Conservation (phyloP, 2,888 invertebrate species). For the Pachliopta kotzebuea region DNA sequence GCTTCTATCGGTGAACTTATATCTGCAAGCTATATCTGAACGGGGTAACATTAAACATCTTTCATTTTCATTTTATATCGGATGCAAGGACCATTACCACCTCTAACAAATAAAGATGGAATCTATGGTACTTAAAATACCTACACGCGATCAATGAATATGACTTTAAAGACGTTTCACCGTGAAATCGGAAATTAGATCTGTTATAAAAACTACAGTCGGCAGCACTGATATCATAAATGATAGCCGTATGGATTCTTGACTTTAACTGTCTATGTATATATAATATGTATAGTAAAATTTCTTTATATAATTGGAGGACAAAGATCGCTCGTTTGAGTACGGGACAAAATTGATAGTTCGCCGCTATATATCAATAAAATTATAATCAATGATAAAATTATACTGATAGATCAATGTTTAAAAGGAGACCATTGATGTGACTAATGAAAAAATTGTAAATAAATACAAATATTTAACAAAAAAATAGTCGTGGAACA, state of each 20-base stretch:
- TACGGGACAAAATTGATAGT: too few species aligned
- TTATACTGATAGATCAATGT: too few species aligned
- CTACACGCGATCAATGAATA: constrained; percentile 21
- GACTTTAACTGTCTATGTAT: constrained; percentile 2
- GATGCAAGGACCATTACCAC: constrained; percentile 8
- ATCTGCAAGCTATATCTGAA: not conserved
- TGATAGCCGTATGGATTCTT: not conserved
- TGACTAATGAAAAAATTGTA: too few species aligned
- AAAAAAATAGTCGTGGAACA: too few species aligned
- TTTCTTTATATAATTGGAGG: not conserved
- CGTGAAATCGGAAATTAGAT: constrained; percentile 24
- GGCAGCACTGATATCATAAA: constrained; percentile 8
- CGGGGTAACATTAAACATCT: constrained; percentile 4
- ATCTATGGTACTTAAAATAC: constrained; percentile 21
- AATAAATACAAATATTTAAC: too few species aligned
- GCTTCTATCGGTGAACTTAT: not conserved
- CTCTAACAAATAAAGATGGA: constrained; percentile 19
- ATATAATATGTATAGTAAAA: not conserved
- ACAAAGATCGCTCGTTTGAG: too few species aligned
- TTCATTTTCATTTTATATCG: constrained; percentile 8
- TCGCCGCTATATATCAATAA: too few species aligned
- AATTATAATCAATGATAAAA: too few species aligned
- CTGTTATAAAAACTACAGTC: constrained; percentile 11
- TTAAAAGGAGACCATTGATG: too few species aligned
- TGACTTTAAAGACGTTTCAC: constrained; percentile 14